These are phyloP conservation scores for Cylloceria caligata DNA, from an alignment of 2,888 invertebrate species.

Conservation along the genomic window DNA sequence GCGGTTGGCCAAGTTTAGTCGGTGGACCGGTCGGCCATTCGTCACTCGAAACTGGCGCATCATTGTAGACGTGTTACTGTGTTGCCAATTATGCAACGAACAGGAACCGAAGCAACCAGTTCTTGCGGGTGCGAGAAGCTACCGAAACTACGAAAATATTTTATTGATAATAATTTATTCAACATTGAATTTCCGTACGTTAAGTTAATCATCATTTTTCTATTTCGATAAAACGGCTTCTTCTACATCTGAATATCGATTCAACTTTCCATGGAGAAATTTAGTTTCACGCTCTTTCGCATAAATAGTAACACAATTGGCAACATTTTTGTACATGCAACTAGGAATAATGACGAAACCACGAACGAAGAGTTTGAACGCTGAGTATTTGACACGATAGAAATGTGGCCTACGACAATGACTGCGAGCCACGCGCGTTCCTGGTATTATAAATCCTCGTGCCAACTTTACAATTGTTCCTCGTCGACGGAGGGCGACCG, in stretches of 20 bases:
- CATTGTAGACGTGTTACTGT: slow-evolving; percentile 27
- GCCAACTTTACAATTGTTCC: slow-evolving; percentile 58
- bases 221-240: background rate
- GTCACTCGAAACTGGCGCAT: slow-evolving; percentile 61
- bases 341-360: background rate
- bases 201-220: background rate
- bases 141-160: slow-evolving; percentile 13
- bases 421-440: slow-evolving; percentile 22
- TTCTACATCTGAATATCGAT: background rate
- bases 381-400: background rate
- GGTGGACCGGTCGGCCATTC: slow-evolving; percentile 48
- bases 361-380: background rate
- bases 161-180: slow-evolving; percentile 39
- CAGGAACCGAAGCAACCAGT: background rate
- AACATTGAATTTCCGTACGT: background rate
- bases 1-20: slow-evolving; percentile 53
- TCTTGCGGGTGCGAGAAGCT: no score
- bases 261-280: background rate
- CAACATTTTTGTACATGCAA: background rate
- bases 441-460: slow-evolving; percentile 41
- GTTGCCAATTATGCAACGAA: slow-evolving; percentile 38
- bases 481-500: slow-evolving; percentile 52
- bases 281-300: background rate
- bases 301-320: no score
- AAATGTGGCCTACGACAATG: background rate